Percentiles rank a stretch among this genome's conserved stretches.
These are phyloP conservation scores for Microctonus hyperodae DNA, from an alignment of 2,888 invertebrate genomes.

Conservation along the genomic window DNA sequence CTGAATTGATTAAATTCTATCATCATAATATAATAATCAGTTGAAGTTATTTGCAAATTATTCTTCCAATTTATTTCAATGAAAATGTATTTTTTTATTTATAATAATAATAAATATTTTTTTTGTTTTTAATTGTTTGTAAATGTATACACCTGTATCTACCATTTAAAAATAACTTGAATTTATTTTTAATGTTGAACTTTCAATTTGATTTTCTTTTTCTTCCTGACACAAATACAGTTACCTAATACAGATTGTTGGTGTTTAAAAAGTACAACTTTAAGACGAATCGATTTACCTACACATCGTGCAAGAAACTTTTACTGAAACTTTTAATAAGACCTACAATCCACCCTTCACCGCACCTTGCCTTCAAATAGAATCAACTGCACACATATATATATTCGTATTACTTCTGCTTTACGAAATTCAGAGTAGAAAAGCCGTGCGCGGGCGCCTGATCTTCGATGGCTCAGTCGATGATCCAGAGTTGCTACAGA, in stretches of 20 bases:
- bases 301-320: neutral
- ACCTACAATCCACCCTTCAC: neutral
- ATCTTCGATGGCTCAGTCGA: constrained; percentile 16
- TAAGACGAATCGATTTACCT: neutral
- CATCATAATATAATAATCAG: neutral
- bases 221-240: neutral
- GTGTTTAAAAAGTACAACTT: neutral
- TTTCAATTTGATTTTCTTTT: neutral
- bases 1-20: neutral
- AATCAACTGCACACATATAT: constrained; percentile 9
- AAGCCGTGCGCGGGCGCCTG: constrained; percentile 11
- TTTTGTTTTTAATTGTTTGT: too few relatives aligned
- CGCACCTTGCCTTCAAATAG: constrained; percentile 5
- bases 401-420: constrained; percentile 15
- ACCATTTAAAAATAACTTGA: neutral
- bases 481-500: neutral
- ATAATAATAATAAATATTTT: too few relatives aligned
- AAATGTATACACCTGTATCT: too few relatives aligned
- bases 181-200: neutral
- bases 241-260: neutral
- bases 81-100: neutral
- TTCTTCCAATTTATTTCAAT: neutral
- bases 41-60: neutral
- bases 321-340: constrained; percentile 21
- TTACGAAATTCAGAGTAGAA: constrained; percentile 10